Conservation (phyloP, 2,888 invertebrate species). For the Syrphus vitripennis region DNA sequence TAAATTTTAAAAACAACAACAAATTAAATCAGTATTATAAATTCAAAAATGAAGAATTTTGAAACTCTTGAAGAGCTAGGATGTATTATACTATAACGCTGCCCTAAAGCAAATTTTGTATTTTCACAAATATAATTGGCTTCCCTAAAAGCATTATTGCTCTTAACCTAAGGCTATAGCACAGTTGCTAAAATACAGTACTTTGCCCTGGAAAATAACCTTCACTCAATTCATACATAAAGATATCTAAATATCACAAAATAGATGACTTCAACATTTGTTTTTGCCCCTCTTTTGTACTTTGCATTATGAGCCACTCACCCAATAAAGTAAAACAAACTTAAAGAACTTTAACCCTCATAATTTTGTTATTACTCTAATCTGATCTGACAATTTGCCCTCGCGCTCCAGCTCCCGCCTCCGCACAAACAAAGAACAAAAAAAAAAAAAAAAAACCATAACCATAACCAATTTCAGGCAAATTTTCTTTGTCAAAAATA, state of each 20-base stretch:
- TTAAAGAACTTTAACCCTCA: constrained; percentile 7
- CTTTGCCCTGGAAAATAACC: background rate
- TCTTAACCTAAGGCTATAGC: background rate
- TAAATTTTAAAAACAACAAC: too few species aligned
- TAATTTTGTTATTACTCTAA: constrained; percentile 13
- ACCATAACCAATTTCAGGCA: background rate
- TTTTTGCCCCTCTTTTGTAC: background rate
- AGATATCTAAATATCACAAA: background rate
- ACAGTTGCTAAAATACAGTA: background rate
- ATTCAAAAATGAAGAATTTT: too few species aligned
- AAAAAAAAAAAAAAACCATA: too few species aligned
- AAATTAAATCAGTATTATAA: too few species aligned
- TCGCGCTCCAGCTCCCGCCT: background rate
- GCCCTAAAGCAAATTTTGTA: background rate
- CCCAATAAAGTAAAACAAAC: constrained; percentile 2
- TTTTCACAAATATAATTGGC: background rate
- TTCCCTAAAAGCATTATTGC: background rate
- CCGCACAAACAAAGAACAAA: background rate
- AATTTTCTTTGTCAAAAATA: background rate
- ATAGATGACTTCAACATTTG: background rate
- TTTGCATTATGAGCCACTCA: background rate
- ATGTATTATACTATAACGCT: too few species aligned
- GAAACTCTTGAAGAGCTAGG: too few species aligned
- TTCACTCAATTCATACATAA: background rate
- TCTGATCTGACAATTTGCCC: background rate